Base-by-base conservation (phyloP, 2,113 vertebrate species). In the Pelvicachromis taeniatus region DNA sequence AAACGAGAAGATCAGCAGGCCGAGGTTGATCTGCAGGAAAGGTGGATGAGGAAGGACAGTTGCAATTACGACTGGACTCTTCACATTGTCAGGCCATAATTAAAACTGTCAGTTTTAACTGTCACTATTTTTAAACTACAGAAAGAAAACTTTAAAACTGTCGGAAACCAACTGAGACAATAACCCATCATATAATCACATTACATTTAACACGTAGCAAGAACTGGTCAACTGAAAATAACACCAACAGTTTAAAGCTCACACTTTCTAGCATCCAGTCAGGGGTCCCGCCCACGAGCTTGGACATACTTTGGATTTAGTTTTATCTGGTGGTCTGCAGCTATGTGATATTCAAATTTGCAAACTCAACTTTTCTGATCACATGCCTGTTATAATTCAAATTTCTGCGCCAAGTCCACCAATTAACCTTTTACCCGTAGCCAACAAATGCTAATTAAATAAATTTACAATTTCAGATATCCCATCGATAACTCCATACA, bases 1-100 rank as follows among this genome's bases (percentile, higher is more conserved):
- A 7, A 97, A 29, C 0, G 97, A 97, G 85, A 94, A 83, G 55
- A 97, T 79, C 82, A 97, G 94, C 85, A 97, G 95, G 14, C 96
- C 89, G 16, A 97, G 6, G 82, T 96, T 96, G 86, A 96, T 96
- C 96, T 96, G 90, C 77, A 29, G 75, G 80, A 19, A 2, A 38
- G 52, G 33, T 14, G 23, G n/a, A 65, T 16, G 35, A 50, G 29
- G 58, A 7, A 83, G n/a, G 7, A 58, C 7, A 78, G 59, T 89
- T 70, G 63, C 5, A 35, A n/a, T 59, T 50, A 26, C 5, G 19
- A 77, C 9, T 4, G 19, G 52, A 53, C 8, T 53, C 4, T 52
- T 75, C 17, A n/a, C 17, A 52, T 13, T 75, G 26, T 75, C 70
- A 75, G 45, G 0, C 10, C 45, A 52, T 31, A 75, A 75, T 50